Evolutionary conservation across 2,797 vertebrate genomes (phyloP).

Genomic region (Rhincodon typus): DNA sequence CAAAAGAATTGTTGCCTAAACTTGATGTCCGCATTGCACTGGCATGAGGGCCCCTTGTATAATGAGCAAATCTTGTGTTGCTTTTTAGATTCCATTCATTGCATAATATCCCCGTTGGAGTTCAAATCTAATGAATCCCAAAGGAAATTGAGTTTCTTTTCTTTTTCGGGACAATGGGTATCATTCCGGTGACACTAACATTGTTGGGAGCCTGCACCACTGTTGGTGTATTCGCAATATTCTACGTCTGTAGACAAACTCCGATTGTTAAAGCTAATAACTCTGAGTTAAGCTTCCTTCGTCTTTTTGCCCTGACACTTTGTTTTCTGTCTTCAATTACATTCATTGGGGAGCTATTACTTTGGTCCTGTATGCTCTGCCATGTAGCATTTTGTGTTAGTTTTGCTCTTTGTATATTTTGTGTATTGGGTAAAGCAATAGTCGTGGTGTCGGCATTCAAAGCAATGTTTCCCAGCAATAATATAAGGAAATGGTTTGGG

Average conservation of each 20-base stretch:
- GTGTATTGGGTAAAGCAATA: not conserved
- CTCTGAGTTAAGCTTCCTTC: slow-evolving; percentile 8
- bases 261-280: slow-evolving; percentile 20
- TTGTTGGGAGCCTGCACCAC: slow-evolving; percentile 41
- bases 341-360: not conserved
- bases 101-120: slow-evolving; percentile 40
- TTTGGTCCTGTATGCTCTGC: not conserved
- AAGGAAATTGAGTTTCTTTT: slow-evolving; percentile 44
- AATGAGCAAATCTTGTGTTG: too few relatives aligned
- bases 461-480: not conserved
- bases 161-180: slow-evolving; percentile 42
- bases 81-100: slow-evolving; percentile 37
- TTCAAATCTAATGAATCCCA: slow-evolving; percentile 40
- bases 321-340: too few relatives aligned
- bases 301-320: not conserved
- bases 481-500: not conserved
- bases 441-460: not conserved
- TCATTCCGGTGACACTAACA: slow-evolving; percentile 40
- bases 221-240: slow-evolving; percentile 38
- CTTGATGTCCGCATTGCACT: too few relatives aligned
- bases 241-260: not conserved
- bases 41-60: too few relatives aligned
- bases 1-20: too few relatives aligned
- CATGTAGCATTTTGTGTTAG: not conserved
- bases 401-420: not conserved